Conservation (phyloP, 2,888 invertebrate species). For the Branchipolynoe longqiensis region DNA sequence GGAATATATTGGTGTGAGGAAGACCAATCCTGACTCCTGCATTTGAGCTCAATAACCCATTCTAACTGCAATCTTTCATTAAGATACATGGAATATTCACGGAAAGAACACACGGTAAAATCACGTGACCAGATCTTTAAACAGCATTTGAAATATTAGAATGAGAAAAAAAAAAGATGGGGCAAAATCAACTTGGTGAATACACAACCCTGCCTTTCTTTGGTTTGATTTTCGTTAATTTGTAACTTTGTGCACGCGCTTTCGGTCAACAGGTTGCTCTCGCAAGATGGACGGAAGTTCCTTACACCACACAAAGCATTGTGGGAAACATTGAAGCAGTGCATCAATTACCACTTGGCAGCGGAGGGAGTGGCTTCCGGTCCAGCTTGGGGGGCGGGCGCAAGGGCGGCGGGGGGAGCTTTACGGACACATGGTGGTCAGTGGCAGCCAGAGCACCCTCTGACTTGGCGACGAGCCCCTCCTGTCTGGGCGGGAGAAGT, state of each 20-base stretch:
- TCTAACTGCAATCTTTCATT: no score
- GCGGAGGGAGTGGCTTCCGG: constrained; percentile 10
- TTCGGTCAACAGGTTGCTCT: no score
- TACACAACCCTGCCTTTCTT: background rate
- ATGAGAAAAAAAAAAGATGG: background rate
- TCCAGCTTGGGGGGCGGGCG: constrained; percentile 33
- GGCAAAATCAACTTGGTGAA: background rate
- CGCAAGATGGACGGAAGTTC: no score
- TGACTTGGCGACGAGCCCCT: background rate
- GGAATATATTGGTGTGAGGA: no score
- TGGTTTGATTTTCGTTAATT: background rate
- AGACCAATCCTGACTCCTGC: no score
- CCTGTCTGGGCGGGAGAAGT: background rate
- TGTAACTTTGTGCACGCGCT: no score
- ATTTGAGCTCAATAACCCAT: no score
- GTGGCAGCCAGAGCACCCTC: no score
- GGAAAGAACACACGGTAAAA: no score
- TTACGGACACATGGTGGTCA: background rate
- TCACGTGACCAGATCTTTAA: no score
- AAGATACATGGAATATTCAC: no score
- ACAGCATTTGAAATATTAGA: no score
- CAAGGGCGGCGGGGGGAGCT: constrained; percentile 9
- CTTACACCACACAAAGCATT: background rate
- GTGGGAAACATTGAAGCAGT: background rate
- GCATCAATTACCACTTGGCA: constrained; percentile 5